Evolutionary conservation across 2,797 vertebrate species (phyloP).

Genomic region (Anomalospiza imberbis): DNA sequence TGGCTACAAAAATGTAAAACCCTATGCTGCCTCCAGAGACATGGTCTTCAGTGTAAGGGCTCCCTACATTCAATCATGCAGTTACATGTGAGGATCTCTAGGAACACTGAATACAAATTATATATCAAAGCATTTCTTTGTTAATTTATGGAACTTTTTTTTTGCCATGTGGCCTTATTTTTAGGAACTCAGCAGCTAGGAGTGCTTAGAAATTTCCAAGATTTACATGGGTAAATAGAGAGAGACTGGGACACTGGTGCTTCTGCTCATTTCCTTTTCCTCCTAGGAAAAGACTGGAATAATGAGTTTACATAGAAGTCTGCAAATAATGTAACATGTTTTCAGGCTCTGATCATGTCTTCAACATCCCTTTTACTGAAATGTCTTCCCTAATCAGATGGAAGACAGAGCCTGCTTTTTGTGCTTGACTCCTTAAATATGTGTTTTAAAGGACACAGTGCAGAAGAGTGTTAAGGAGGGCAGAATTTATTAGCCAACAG

Average conservation of each 20-base stretch:
- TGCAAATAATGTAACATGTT: background rate
- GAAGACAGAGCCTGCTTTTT: background rate
- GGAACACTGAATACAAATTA: background rate
- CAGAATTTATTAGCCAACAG: background rate
- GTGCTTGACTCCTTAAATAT: background rate
- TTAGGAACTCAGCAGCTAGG: background rate
- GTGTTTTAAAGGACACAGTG: background rate
- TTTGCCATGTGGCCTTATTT: background rate
- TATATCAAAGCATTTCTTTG: background rate
- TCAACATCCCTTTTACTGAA: background rate
- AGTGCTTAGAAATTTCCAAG: background rate
- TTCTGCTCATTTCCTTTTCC: background rate
- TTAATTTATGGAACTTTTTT: background rate
- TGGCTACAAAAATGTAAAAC: background rate
- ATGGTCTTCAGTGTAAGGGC: background rate
- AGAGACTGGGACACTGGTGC: background rate
- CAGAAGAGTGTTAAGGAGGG: background rate
- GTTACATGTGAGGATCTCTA: background rate
- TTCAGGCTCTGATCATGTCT: background rate
- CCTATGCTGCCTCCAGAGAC: background rate
- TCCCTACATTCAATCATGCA: background rate
- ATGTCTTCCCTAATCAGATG: background rate
- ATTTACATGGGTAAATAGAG: background rate
- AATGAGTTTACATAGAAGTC: background rate
- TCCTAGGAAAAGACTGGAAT: background rate